Percentiles rank a stretch among this genome's conserved stretches.
These are phyloP conservation scores for Camelus dromedarius DNA, from an alignment of 2,113 vertebrate species.

Conservation along the genomic window DNA sequence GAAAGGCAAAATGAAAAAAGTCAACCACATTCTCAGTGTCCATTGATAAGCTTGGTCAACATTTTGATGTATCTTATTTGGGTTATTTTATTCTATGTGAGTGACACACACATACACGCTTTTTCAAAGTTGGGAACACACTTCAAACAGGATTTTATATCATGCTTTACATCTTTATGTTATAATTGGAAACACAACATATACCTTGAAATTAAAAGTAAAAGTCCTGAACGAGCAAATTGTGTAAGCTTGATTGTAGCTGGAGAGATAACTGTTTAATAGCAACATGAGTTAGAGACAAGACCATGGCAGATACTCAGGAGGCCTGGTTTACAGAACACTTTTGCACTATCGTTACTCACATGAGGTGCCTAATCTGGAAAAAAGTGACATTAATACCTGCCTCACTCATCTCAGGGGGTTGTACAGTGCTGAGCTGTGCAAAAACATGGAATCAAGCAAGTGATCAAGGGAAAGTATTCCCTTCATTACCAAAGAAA, in stretches of 20 bases:
- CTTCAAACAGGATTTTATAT: conserved; percentile 33
- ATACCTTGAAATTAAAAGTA: conserved; percentile 24
- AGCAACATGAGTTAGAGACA: not conserved
- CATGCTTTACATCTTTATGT: not conserved
- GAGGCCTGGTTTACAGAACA: not conserved
- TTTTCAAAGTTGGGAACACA: not conserved
- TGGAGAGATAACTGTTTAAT: not conserved
- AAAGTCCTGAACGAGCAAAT: not conserved
- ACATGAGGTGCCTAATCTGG: not conserved
- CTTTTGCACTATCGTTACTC: not conserved
- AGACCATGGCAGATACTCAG: not conserved
- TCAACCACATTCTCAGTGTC: not conserved
- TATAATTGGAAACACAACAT: not conserved
- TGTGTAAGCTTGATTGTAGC: not conserved
- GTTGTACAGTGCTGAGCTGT: not conserved
- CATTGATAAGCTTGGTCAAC: not conserved
- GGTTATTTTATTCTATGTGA: not conserved
- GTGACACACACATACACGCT: not conserved
- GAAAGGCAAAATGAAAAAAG: not conserved
- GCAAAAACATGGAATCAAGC: not conserved
- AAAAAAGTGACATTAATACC: not conserved
- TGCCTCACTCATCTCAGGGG: not conserved
- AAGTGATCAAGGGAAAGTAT: not conserved
- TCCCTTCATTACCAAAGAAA: not conserved
- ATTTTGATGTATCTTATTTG: conserved; percentile 4